These are phyloP conservation scores for Pseudomyrmex cubaensis DNA, from an alignment of 1,140 invertebrate genomes.

Conservation along the genomic window DNA sequence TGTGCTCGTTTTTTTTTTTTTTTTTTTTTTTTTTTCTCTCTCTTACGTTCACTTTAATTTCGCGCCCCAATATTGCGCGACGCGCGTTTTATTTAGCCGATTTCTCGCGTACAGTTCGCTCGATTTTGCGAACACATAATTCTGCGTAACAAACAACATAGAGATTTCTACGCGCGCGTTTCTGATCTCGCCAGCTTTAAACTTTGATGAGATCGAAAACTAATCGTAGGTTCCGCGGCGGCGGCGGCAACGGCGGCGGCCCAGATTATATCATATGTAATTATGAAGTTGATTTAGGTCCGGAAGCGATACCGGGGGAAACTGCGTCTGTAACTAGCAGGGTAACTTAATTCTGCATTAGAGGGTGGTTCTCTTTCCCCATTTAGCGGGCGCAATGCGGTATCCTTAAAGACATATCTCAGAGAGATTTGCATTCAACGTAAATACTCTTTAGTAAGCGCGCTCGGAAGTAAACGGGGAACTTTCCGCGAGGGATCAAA, in stretches of 20 bases:
- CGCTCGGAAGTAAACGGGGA: constrained; percentile 29
- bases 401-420: constrained; percentile 39
- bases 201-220: constrained; percentile 53
- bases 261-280: constrained; percentile 60
- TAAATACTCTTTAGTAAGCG: constrained; percentile 29
- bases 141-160: background rate
- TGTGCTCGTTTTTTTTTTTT: too few relatives aligned
- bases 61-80: too few relatives aligned
- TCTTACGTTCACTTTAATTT: background rate
- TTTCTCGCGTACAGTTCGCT: too few relatives aligned
- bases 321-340: constrained; percentile 40
- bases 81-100: too few relatives aligned
- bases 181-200: constrained; percentile 34
- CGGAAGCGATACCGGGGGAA: constrained; percentile 48
- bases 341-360: constrained; percentile 53
- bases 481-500: constrained; percentile 46
- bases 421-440: constrained; percentile 49
- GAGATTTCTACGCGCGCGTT: constrained; percentile 31
- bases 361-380: constrained; percentile 8
- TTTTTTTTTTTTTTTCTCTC: too few relatives aligned
- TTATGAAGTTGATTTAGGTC: constrained; percentile 66
- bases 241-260: too few relatives aligned
- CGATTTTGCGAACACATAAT: too few relatives aligned
- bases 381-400: constrained; percentile 24
- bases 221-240: constrained; percentile 45